Conservation (phyloP, 2,113 vertebrate species). For the Thunnus thynnus region DNA sequence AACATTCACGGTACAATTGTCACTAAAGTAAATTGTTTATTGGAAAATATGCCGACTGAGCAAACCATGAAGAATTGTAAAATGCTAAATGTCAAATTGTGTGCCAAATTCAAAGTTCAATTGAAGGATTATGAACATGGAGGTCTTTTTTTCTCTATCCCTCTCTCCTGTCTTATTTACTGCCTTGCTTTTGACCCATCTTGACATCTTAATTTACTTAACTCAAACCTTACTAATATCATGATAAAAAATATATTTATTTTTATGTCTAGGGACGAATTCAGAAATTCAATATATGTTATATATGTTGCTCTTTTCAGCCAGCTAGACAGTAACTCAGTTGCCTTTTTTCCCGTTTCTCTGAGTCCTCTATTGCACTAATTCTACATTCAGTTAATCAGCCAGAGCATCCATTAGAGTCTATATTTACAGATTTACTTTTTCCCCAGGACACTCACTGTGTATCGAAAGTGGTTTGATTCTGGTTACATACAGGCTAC, state of each 20-base stretch:
- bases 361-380: too few relatives aligned
- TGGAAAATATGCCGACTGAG: conserved; percentile 23
- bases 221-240: not conserved
- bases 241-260: too few relatives aligned
- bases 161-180: conserved; percentile 1
- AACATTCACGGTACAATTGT: conserved; percentile 34
- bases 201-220: not conserved
- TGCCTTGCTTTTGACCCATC: not conserved
- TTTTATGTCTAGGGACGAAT: too few relatives aligned
- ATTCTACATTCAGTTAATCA: too few relatives aligned
- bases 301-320: too few relatives aligned
- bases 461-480: too few relatives aligned
- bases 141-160: not conserved
- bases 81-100: conserved; percentile 24
- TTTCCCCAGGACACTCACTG: too few relatives aligned
- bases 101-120: conserved; percentile 25
- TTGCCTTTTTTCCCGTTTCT: too few relatives aligned
- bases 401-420: too few relatives aligned
- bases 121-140: conserved; percentile 5
- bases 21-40: conserved; percentile 49
- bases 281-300: not conserved
- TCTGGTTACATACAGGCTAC: not conserved
- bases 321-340: too few relatives aligned
- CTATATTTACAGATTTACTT: too few relatives aligned
- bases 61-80: conserved; percentile 30